Evolutionary conservation across 2,888 invertebrate genomes (phyloP).

Genomic region (Tolmerus cingulatus): DNA sequence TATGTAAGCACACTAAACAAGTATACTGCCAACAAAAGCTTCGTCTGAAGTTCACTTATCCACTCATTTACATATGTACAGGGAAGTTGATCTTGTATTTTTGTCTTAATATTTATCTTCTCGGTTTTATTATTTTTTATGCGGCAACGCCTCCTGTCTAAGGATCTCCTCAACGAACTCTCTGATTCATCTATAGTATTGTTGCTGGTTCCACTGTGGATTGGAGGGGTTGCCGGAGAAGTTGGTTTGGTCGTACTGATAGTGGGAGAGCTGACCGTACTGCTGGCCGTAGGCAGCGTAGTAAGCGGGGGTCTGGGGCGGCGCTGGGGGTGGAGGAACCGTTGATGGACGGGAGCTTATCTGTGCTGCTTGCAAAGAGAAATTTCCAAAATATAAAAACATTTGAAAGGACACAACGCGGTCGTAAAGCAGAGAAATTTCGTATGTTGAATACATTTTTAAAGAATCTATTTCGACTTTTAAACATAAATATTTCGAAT

Average conservation of each 20-base stretch:
- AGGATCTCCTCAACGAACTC: slow-evolving; percentile 49
- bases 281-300: slow-evolving; percentile 54
- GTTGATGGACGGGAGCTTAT: slow-evolving; percentile 50
- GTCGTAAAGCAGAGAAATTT: not conserved
- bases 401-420: not conserved
- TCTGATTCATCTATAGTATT: slow-evolving; percentile 51
- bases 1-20: not conserved
- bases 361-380: slow-evolving; percentile 18
- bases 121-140: not conserved
- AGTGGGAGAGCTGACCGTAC: slow-evolving; percentile 45
- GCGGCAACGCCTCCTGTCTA: slow-evolving; percentile 47
- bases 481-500: not conserved
- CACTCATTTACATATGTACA: slow-evolving; percentile 17
- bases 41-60: not conserved
- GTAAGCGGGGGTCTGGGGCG: slow-evolving; percentile 51
- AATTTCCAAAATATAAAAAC: not conserved
- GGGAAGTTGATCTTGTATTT: not conserved
- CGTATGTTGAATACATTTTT: not conserved
- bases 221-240: slow-evolving; percentile 23
- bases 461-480: not conserved
- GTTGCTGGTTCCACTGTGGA: slow-evolving; percentile 49
- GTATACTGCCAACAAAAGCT: not conserved
- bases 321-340: slow-evolving; percentile 66
- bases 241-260: slow-evolving; percentile 41
- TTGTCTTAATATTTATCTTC: not conserved